Percentiles rank a stretch among this genome's conserved stretches.
These are phyloP conservation scores for Rhynchophorus ferrugineus DNA, from an alignment of 1,140 invertebrate species.

Conservation along the genomic window DNA sequence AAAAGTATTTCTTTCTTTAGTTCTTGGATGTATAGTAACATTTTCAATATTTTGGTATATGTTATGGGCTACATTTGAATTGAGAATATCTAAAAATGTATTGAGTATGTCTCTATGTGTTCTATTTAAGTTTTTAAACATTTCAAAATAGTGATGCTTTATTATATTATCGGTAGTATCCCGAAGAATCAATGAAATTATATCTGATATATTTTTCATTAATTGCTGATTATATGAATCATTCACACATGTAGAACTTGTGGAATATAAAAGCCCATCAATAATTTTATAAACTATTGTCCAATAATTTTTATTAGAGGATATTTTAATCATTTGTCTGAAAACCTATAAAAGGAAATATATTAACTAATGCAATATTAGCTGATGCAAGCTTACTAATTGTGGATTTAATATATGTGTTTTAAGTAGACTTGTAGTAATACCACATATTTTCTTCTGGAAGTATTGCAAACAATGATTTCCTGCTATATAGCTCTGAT, in stretches of 20 bases:
- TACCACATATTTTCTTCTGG: not conserved
- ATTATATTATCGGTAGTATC: not conserved
- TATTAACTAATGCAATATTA: not conserved
- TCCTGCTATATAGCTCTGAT: not conserved
- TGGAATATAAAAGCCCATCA: not conserved
- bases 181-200: not conserved
- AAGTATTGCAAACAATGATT: slow-evolving; percentile 5
- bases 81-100: slow-evolving; percentile 7
- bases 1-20: not conserved
- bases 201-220: not conserved
- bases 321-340: not conserved
- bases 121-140: slow-evolving; percentile 5
- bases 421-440: not conserved
- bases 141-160: slow-evolving; percentile 2
- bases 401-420: not conserved
- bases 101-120: slow-evolving; percentile 4
- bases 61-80: slow-evolving; percentile 1
- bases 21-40: not conserved
- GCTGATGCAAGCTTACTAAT: not conserved
- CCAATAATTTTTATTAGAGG: slow-evolving; percentile 1
- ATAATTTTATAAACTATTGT: slow-evolving; percentile 4
- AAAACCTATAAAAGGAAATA: slow-evolving; percentile 1
- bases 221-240: not conserved
- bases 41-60: slow-evolving; percentile 9
- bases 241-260: not conserved